Evolutionary conservation across 2,113 vertebrate species (phyloP).

Genomic region (Mesoclemmys tuberculata): DNA sequence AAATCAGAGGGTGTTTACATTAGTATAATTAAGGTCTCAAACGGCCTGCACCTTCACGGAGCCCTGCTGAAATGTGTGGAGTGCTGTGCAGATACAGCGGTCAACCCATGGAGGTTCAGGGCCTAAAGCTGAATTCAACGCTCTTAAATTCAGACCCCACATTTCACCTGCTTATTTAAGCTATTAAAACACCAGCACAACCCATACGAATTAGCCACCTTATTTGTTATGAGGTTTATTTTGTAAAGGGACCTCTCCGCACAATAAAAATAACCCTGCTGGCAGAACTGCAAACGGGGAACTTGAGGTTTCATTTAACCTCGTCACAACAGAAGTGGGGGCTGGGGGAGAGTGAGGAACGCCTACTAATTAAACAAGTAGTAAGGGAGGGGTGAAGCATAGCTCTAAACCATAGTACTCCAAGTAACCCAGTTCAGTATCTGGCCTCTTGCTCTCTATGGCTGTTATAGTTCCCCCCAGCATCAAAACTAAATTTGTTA

Average conservation of each 20-base stretch:
- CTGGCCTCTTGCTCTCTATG: neutral
- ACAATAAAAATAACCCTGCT: neutral
- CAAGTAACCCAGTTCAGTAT: neutral
- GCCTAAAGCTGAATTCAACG: neutral
- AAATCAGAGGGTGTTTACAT: neutral
- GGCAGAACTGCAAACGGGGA: neutral
- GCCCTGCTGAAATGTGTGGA: neutral
- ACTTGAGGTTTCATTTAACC: neutral
- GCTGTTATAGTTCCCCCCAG: too few relatives aligned
- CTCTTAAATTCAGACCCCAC: neutral
- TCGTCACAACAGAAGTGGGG: neutral
- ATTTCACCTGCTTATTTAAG: neutral
- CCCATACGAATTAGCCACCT: neutral
- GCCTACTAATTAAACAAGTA: neutral
- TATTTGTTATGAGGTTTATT: neutral
- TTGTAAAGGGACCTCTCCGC: neutral
- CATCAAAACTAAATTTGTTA: neutral
- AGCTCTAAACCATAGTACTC: neutral
- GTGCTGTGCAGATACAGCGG: neutral
- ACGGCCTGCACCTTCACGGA: neutral
- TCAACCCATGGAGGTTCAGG: neutral
- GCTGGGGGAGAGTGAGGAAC: neutral
- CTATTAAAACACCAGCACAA: neutral
- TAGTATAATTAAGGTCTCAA: neutral
- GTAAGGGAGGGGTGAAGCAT: neutral